These are phyloP conservation scores for Andrena cerasifolii DNA, from an alignment of 1,140 invertebrate species.

Conservation along the genomic window DNA sequence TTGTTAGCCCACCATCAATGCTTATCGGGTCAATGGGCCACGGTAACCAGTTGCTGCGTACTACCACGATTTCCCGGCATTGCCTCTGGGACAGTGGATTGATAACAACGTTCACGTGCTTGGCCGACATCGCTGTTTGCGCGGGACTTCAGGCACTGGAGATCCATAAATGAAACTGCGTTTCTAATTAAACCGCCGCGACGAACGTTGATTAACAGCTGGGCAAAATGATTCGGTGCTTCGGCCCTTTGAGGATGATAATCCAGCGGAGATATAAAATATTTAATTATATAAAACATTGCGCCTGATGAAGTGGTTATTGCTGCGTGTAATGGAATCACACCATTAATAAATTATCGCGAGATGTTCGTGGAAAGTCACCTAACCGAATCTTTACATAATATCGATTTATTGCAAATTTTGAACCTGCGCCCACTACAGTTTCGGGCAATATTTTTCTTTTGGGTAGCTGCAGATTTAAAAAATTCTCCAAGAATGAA, in stretches of 20 bases:
- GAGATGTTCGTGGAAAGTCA: no score
- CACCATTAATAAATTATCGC: background rate
- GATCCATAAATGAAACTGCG: background rate
- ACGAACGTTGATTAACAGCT: slow-evolving; percentile 24
- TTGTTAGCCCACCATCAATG: background rate
- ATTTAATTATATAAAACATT: no score
- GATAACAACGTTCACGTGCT: background rate
- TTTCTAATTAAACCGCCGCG: background rate
- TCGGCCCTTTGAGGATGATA: background rate
- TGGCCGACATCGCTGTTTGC: background rate
- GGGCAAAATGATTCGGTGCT: background rate
- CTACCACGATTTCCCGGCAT: background rate
- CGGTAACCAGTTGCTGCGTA: background rate
- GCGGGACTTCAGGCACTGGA: background rate
- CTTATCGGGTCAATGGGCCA: background rate
- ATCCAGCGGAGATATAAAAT: no score
- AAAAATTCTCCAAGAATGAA: no score
- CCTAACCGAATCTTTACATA: no score
- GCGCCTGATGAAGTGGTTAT: background rate
- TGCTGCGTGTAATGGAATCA: background rate
- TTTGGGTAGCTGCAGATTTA: no score
- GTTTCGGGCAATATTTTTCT: no score
- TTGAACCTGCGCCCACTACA: no score
- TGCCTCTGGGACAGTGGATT: background rate
- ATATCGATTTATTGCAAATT: no score